Evolutionary conservation across 2,888 invertebrate genomes (phyloP).

Genomic region (Syritta pipiens): DNA sequence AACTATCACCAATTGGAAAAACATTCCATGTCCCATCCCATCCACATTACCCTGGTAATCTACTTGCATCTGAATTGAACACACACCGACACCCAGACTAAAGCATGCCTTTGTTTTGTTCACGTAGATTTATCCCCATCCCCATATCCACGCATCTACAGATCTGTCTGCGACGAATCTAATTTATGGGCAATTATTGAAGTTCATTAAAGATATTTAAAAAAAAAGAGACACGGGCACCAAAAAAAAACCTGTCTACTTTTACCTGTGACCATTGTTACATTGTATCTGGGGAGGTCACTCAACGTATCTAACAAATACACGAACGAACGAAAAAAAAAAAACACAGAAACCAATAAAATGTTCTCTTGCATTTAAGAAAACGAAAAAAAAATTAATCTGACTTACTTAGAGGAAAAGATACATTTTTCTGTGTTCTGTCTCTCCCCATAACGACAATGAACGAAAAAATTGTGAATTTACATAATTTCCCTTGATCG

Average conservation of each 20-base stretch:
- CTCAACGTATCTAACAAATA: conserved; percentile 38
- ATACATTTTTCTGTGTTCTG: conserved; percentile 4
- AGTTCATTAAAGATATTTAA: conserved; percentile 70
- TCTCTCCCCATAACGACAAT: neutral
- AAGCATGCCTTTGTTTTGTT: conserved; percentile 33
- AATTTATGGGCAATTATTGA: conserved; percentile 70
- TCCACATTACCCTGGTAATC: conserved; percentile 17
- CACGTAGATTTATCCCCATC: conserved; percentile 66
- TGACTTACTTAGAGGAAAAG: conserved; percentile 53
- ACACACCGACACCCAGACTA: conserved; percentile 17
- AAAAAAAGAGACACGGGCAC: conserved; percentile 18
- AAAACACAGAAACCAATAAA: conserved; percentile 46
- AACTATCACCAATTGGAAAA: no score
- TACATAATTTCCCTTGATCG: conserved; percentile 61
- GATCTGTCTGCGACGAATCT: conserved; percentile 70
- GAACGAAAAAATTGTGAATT: conserved; percentile 34
- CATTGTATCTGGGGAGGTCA: conserved; percentile 59
- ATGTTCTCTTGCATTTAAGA: conserved; percentile 46
- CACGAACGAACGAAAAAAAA: conserved; percentile 1
- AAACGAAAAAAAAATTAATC: conserved; percentile 64
- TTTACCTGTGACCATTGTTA: conserved; percentile 65
- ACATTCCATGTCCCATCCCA: conserved; percentile 12
- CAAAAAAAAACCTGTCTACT: conserved; percentile 53
- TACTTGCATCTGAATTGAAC: conserved; percentile 26
- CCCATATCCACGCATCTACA: conserved; percentile 65